Base-by-base conservation (phyloP, 2,113 vertebrate species). In the Caloenas nicobarica region DNA sequence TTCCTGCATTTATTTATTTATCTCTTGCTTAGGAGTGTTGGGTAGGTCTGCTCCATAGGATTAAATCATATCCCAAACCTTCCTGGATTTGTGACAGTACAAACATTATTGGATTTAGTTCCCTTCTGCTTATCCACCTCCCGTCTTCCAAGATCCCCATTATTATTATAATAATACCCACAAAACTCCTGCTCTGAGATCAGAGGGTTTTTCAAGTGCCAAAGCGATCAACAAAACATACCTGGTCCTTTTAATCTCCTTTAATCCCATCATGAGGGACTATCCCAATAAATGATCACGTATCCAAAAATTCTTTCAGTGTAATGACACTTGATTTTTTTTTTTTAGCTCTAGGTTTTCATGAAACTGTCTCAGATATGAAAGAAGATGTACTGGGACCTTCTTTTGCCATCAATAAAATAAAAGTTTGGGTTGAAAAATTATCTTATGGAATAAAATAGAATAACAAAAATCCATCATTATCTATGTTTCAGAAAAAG, bases 381-480 rank as follows among this genome's bases (percentile, higher is more conserved):
- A 96, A 97, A 91, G 97, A 96, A 97, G 95, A 97, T 96, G 89
- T 86, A 92, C 79, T 86, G 91, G 78, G 94, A 95, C 70, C 76
- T 96, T 95, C 92, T 91, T 91, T 88, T 23, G 28, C 86, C 78
- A 96, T 97, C 96, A 96, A 97, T 97, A 97, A 96, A 94, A 97
- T 46, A 94, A 96, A 98, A 97, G 93, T 98, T 98, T 96, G 92
- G 86, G 48, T 95, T 98, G 97, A 98, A 97, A 98, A 98, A 98
- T 97, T 96, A 93, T 95, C 53, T 96, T 85, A 81, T 16, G 40
- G 92, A 94, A 93, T 96, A 86, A 96, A 96, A 95, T 46, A 89
- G 96, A 93, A 96, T 96, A 98, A 94, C 87, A 87, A 95, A 96
- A 97, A 97, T 97, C 96, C 96, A 97, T 98, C 97, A 96, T 97